Conservation (phyloP, 2,888 invertebrate species). For the Orgyia antiqua region DNA sequence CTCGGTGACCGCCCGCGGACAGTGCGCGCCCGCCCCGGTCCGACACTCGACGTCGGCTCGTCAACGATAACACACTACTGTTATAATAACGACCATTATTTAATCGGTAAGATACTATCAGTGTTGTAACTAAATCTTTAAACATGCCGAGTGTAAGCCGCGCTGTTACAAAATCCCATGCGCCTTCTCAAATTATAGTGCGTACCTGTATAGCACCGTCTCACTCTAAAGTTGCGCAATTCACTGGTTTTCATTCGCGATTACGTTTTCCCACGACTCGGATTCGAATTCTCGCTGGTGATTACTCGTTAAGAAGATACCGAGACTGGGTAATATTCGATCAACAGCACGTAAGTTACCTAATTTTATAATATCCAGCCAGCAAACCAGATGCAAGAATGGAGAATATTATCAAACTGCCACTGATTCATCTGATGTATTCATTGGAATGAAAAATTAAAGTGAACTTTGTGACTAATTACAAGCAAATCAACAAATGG, state of each 20-base stretch:
- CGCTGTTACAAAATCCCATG: constrained; percentile 23
- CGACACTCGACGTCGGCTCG: constrained; percentile 79
- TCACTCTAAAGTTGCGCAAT: constrained; percentile 58
- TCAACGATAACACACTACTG: constrained; percentile 68
- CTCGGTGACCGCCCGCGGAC: constrained; percentile 43
- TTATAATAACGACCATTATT: constrained; percentile 66
- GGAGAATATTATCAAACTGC: too few relatives aligned
- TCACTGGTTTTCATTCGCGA: too few relatives aligned
- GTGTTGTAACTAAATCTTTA: constrained; percentile 42
- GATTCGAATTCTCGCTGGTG: constrained; percentile 43
- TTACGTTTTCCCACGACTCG: constrained; percentile 39
- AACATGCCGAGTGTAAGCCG: constrained; percentile 49
- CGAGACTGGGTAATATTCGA: constrained; percentile 47
- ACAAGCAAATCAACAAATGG: too few relatives aligned
- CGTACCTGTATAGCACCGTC: constrained; percentile 33
- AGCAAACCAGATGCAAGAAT: too few relatives aligned
- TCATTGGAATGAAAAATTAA: too few relatives aligned
- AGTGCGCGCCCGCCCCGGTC: constrained; percentile 75
- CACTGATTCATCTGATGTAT: too few relatives aligned
- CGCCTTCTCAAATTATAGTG: constrained; percentile 36
- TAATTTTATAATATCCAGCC: too few relatives aligned
- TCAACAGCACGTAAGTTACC: constrained; percentile 60
- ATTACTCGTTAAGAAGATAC: constrained; percentile 49
- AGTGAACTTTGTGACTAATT: too few relatives aligned
- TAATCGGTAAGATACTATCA: constrained; percentile 67